Conservation (phyloP, 2,797 vertebrate genomes). For the Acanthurus lineatus region DNA sequence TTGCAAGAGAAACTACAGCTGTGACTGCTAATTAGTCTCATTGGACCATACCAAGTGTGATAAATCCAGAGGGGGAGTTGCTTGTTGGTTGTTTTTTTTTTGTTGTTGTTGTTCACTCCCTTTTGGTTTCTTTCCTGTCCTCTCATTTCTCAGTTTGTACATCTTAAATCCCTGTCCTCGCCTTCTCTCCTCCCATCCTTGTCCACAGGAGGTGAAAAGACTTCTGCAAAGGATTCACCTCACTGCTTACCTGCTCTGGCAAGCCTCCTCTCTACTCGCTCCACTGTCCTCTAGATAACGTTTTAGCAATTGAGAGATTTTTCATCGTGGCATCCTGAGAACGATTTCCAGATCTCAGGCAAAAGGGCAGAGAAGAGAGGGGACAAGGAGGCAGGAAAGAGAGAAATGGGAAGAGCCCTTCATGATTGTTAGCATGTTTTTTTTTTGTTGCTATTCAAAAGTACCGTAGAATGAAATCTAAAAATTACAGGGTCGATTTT, state of each 20-base stretch:
- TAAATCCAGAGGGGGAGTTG: background rate
- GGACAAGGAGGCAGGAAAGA: background rate
- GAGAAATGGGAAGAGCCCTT: background rate
- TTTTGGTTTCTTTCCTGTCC: background rate
- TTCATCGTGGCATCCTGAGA: background rate
- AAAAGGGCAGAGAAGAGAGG: background rate
- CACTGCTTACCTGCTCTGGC: background rate
- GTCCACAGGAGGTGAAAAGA: background rate
- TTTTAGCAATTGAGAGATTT: background rate
- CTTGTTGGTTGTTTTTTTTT: background rate
- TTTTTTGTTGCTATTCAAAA: background rate
- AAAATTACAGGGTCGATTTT: background rate
- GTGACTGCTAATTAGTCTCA: slow-evolving; percentile 3
- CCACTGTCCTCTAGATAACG: background rate
- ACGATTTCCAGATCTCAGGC: background rate
- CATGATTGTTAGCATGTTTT: background rate
- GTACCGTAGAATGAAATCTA: background rate
- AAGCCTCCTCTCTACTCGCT: background rate
- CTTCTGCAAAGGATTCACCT: background rate
- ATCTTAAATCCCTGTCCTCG: background rate
- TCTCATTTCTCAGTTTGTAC: background rate
- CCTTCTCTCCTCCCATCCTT: background rate
- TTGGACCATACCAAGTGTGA: slow-evolving; percentile 13
- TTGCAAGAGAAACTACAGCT: slow-evolving; percentile 26
- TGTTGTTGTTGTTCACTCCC: background rate